phyloP scores from a whole-genome alignment of 2,113 vertebrate species.

The Siphamia tubifer region DNA sequence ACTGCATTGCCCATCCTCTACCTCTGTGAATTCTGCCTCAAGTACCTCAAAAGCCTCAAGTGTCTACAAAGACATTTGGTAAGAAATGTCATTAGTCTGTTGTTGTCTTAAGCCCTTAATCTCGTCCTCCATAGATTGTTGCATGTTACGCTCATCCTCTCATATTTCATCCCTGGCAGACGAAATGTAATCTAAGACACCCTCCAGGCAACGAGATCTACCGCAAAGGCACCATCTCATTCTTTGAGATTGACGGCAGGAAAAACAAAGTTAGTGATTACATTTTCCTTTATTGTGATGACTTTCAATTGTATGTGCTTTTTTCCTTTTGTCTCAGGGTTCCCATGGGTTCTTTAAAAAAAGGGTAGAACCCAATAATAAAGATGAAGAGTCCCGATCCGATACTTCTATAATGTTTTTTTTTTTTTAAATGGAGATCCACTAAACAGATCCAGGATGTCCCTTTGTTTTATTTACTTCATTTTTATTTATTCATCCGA shows the following conservation, averaged over 20 bases:
- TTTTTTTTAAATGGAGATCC: too few relatives aligned
- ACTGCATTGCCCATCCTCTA: constrained; percentile 91
- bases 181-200: constrained; percentile 88
- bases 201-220: constrained; percentile 95
- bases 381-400: too few relatives aligned
- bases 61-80: constrained; percentile 96
- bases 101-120: neutral
- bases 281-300: neutral
- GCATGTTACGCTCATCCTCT: neutral
- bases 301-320: neutral
- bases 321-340: too few relatives aligned
- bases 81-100: constrained; percentile 40
- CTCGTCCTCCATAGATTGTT: neutral
- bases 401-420: too few relatives aligned
- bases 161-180: constrained; percentile 67
- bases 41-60: constrained; percentile 94
- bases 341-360: too few relatives aligned
- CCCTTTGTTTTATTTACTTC: too few relatives aligned
- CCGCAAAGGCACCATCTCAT: constrained; percentile 93
- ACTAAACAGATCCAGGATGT: too few relatives aligned
- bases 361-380: too few relatives aligned
- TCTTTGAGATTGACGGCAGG: constrained; percentile 94
- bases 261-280: constrained; percentile 91
- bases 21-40: constrained; percentile 97
- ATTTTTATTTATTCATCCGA: too few relatives aligned